These are phyloP conservation scores for Dyspetes luteomarginatus DNA, from an alignment of 2,888 invertebrate species.

Conservation along the genomic window DNA sequence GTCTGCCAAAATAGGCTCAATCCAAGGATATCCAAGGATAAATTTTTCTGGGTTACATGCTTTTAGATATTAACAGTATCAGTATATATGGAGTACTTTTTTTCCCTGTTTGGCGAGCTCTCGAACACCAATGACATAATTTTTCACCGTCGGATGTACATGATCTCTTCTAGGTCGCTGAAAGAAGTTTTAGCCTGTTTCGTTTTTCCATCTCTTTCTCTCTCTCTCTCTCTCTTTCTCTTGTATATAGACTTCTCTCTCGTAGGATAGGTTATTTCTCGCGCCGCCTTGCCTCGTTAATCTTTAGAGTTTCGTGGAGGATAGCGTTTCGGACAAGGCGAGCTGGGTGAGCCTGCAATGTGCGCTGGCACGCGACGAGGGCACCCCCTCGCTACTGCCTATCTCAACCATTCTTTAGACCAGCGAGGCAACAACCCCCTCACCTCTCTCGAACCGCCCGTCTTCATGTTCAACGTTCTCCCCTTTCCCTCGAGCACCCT, in stretches of 20 bases:
- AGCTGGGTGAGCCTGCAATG: constrained; percentile 73
- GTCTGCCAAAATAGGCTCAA: no score
- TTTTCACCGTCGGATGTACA: constrained; percentile 2
- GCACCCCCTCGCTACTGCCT: constrained; percentile 67
- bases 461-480: constrained; percentile 40
- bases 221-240: constrained; percentile 11
- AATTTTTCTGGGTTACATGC: no score
- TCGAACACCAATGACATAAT: background rate
- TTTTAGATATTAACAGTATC: background rate
- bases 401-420: constrained; percentile 80
- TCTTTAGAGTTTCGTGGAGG: constrained; percentile 80
- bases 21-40: no score
- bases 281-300: constrained; percentile 81
- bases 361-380: constrained; percentile 80
- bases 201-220: constrained; percentile 14
- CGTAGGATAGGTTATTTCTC: constrained; percentile 79
- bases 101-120: background rate
- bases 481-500: constrained; percentile 25
- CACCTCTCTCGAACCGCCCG: constrained; percentile 36
- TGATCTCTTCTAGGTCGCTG: constrained; percentile 23
- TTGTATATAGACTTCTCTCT: constrained; percentile 45
- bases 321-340: constrained; percentile 76
- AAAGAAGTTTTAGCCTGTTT: constrained; percentile 29
- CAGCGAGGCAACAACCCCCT: constrained; percentile 37
- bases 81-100: background rate